These are phyloP conservation scores for Sparidentex hasta DNA, from an alignment of 2,797 vertebrate species.

Conservation along the genomic window DNA sequence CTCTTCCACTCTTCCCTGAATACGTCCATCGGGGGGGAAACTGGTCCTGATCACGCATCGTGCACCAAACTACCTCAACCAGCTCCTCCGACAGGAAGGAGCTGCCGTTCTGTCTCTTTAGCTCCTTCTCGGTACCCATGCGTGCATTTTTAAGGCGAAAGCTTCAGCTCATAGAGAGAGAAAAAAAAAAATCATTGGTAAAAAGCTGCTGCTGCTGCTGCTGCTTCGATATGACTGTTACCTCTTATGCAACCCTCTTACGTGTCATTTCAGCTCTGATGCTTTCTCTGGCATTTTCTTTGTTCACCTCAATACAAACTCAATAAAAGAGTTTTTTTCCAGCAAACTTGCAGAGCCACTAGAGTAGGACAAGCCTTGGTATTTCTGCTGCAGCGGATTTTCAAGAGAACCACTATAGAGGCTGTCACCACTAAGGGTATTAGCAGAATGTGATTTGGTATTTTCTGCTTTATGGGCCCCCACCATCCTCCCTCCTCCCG, in stretches of 20 bases:
- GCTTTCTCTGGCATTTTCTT: constrained; percentile 50
- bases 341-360: constrained; percentile 53
- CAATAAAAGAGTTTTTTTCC: constrained; percentile 58
- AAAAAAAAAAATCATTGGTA: constrained; percentile 32
- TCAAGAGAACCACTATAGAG: constrained; percentile 64
- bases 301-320: constrained; percentile 54
- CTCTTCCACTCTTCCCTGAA: constrained; percentile 10
- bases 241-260: constrained; percentile 25
- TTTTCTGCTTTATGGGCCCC: constrained; percentile 69
- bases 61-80: background rate
- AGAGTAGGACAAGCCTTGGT: constrained; percentile 51
- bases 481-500: too few relatives aligned
- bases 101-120: background rate
- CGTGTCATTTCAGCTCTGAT: constrained; percentile 44
- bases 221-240: constrained; percentile 31
- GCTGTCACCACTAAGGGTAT: constrained; percentile 75
- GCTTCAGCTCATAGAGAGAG: constrained; percentile 3
- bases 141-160: constrained; percentile 38
- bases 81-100: background rate
- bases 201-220: background rate
- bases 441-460: constrained; percentile 76
- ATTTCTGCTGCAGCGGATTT: constrained; percentile 69
- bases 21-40: background rate
- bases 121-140: constrained; percentile 1
- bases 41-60: constrained; percentile 8